These are phyloP conservation scores for human DNA, from an alignment of 2,113 vertebrate genomes.

Conservation along the genomic window DNA sequence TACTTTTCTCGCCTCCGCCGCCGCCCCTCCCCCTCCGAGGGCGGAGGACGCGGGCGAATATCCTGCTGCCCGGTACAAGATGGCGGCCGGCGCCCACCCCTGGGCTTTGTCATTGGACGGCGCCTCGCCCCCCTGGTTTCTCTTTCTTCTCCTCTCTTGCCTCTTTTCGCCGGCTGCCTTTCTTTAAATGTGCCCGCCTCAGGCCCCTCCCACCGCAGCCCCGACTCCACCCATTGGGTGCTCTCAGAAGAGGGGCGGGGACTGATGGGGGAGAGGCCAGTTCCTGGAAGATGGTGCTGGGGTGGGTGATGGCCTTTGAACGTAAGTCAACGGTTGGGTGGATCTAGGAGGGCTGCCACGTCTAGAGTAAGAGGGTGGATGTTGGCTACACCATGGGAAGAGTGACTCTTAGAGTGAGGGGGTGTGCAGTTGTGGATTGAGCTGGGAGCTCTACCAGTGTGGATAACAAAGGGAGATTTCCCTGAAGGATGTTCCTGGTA, in stretches of 20 bases:
- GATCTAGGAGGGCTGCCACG: not conserved
- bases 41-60: constrained; percentile 54
- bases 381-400: not conserved
- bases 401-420: not conserved
- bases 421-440: not conserved
- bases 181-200: constrained; percentile 75
- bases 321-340: constrained; percentile 52
- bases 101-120: constrained; percentile 80
- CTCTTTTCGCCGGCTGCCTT: constrained; percentile 71
- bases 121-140: constrained; percentile 69
- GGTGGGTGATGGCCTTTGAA: constrained; percentile 48
- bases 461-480: constrained; percentile 40
- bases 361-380: not conserved
- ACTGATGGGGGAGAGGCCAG: constrained; percentile 54
- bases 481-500: not conserved
- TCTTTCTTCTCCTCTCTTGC: constrained; percentile 76
- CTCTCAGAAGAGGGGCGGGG: constrained; percentile 66
- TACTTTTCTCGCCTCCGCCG: constrained; percentile 66
- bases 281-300: constrained; percentile 67
- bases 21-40: constrained; percentile 45
- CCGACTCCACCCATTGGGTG: constrained; percentile 75
- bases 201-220: constrained; percentile 62
- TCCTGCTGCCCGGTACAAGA: constrained; percentile 80
- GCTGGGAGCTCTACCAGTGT: constrained; percentile 30
- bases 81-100: constrained; percentile 83